These are phyloP conservation scores for Gallinago media DNA, from an alignment of 2,113 vertebrate species.

Conservation along the genomic window DNA sequence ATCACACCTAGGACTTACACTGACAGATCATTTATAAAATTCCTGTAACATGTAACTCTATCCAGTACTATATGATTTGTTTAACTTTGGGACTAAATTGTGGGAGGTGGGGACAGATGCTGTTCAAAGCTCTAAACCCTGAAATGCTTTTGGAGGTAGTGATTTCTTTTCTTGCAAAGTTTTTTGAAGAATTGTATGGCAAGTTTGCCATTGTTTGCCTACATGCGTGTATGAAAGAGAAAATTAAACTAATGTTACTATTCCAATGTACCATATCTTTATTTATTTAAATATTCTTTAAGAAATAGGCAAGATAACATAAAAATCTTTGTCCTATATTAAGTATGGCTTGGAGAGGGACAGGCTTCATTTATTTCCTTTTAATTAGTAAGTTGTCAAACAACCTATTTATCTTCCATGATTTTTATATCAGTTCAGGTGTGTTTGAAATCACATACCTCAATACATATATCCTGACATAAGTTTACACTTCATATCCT, in stretches of 20 bases:
- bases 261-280: background rate
- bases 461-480: background rate
- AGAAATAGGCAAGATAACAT: background rate
- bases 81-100: conserved; percentile 57
- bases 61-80: conserved; percentile 54
- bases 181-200: background rate
- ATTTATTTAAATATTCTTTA: background rate
- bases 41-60: conserved; percentile 49
- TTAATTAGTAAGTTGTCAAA: background rate
- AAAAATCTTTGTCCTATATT: background rate
- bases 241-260: background rate
- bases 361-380: background rate
- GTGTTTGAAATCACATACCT: background rate
- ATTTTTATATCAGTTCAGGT: background rate
- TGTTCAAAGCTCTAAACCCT: conserved; percentile 21
- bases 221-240: background rate
- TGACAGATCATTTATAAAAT: conserved; percentile 66
- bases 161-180: background rate
- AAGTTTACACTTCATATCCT: background rate
- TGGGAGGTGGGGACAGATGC: conserved; percentile 35
- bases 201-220: background rate
- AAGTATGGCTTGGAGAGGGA: background rate
- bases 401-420: background rate
- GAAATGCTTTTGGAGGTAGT: background rate
- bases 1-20: conserved; percentile 12